A percentile compares a stretch with the other conserved stretches of the same genome.
Conservation (phyloP, 1,140 invertebrate species). For the Scaptomyza montana region DNA sequence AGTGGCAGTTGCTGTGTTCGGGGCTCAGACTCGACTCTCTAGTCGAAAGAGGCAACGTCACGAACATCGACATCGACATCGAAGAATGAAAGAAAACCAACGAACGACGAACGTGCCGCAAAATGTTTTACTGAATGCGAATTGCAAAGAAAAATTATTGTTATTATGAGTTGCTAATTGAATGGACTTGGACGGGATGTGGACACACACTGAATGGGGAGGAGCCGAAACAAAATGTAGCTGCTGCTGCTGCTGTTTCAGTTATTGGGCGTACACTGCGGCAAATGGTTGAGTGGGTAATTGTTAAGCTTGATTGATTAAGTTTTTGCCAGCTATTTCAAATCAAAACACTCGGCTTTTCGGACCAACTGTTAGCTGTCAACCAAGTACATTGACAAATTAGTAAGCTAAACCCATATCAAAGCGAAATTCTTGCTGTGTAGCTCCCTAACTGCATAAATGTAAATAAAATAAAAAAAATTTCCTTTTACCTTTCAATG, state of each 20-base stretch:
- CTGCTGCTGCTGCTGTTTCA: slow-evolving; percentile 9
- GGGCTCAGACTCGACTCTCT: background rate
- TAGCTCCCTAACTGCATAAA: slow-evolving; percentile 56
- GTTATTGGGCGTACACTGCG: slow-evolving; percentile 33
- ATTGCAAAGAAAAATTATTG: slow-evolving; percentile 77
- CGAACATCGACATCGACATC: slow-evolving; percentile 65
- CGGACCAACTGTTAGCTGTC: slow-evolving; percentile 5
- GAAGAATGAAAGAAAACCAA: slow-evolving; percentile 1
- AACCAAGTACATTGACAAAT: slow-evolving; percentile 25
- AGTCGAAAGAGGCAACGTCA: slow-evolving; percentile 58
- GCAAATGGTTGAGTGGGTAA: slow-evolving; percentile 20
- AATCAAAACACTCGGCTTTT: slow-evolving; percentile 25
- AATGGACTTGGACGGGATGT: slow-evolving; percentile 66
- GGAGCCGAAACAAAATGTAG: slow-evolving; percentile 22
- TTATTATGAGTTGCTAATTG: slow-evolving; percentile 82
- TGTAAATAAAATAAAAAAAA: slow-evolving; percentile 68
- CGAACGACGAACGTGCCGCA: slow-evolving; percentile 69
- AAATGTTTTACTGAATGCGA: slow-evolving; percentile 79
- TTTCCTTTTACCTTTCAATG: slow-evolving; percentile 47
- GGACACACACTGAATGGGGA: slow-evolving; percentile 11
- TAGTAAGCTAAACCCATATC: slow-evolving; percentile 34
- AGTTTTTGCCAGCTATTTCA: slow-evolving; percentile 18
- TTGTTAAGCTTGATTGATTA: slow-evolving; percentile 6
- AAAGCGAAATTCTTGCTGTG: slow-evolving; percentile 53
- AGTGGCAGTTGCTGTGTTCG: background rate